Conservation (phyloP, 2,888 invertebrate genomes). For the Uropetala carovei region DNA sequence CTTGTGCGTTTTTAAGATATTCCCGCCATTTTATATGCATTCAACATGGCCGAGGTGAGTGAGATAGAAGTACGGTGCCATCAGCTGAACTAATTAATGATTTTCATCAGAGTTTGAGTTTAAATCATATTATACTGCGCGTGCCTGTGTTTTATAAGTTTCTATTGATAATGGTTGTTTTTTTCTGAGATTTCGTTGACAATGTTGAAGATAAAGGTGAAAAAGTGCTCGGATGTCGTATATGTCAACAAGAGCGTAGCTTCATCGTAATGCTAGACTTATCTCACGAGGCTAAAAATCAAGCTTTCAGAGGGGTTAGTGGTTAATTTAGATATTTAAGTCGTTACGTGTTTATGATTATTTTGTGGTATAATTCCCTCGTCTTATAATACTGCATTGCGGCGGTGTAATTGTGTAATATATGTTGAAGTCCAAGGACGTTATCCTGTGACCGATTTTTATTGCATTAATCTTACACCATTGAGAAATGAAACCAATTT, state of each 20-base stretch:
- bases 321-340: not conserved
- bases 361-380: constrained; percentile 22
- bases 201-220: not conserved
- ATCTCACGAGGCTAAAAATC: not conserved
- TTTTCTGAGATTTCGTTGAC: not conserved
- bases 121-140: not conserved
- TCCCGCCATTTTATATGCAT: constrained; percentile 65
- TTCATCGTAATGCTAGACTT: constrained; percentile 54
- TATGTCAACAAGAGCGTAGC: constrained; percentile 63
- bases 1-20: constrained; percentile 35
- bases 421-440: constrained; percentile 63
- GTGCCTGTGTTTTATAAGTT: constrained; percentile 28
- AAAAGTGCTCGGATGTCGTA: constrained; percentile 41
- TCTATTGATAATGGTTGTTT: not conserved
- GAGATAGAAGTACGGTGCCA: constrained; percentile 12
- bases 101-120: constrained; percentile 20
- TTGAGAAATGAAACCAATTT: not conserved
- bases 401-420: constrained; percentile 63
- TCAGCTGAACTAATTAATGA: constrained; percentile 60
- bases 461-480: not conserved
- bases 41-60: constrained; percentile 66
- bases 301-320: constrained; percentile 12
- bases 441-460: constrained; percentile 43
- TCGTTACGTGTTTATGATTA: not conserved
- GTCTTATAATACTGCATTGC: constrained; percentile 58